Evolutionary conservation across 2,797 vertebrate genomes (phyloP), one percentile per base, ranked within the genome.

Genomic region (Acanthurus lineatus): DNA sequence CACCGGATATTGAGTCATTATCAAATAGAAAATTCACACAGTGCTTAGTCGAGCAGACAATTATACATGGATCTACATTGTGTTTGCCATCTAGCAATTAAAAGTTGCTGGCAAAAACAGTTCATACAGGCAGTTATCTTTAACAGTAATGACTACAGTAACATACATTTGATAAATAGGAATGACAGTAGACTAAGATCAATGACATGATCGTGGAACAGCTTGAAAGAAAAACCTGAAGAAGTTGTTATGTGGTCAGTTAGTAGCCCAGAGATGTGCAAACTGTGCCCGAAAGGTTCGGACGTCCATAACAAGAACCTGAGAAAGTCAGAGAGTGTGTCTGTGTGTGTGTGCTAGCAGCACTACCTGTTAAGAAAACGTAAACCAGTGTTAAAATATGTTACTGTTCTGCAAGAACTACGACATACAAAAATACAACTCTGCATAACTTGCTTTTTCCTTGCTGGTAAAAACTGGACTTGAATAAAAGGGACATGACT

Each of bases 71-170:
- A 81, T 78, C 78, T 89, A 81, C 28, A 59, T 76, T 25, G 68
- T 78, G 70, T 87, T 80, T 42, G 58, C 73, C 73, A 65, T 65
- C 60, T 79, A 79, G 79, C 74, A 77, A 77, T 80, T 76, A 83
- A 60, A 84, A 54, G 70, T 68, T 69, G 67, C 75, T 84, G 81
- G 54, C 71, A 82, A 86, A 75, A 76, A 91, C 76, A 82, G 70
- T 85, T 82, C 61, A 88, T 89, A 90, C 87, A 91, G 89, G 85
- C 89, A 93, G 90, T 90, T 91, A 83, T 88, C 65, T 76, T 90
- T 76, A 89, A 91, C 91, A 93, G 89, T 92, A 86, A 92, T 82
- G 73, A 86, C 85, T 92, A 93, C 92, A 93, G 92, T 92, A 89
- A 93, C 88, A 92, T 91, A 86, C 60, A 80, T 48, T 22, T 71